phyloP scores from a whole-genome alignment of 2,113 vertebrate genomes.

The Conger conger region DNA sequence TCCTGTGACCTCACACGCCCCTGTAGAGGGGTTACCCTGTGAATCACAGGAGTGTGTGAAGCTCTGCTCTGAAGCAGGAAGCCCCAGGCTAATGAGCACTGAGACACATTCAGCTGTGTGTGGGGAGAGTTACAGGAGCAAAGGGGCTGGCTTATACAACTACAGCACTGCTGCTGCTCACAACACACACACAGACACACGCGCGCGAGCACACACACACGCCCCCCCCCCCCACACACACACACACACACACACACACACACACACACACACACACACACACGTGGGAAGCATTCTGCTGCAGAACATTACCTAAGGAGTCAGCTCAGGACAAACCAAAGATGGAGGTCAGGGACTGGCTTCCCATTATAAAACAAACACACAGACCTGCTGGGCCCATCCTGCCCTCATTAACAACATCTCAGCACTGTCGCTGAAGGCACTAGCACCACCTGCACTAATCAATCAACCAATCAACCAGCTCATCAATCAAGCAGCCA shows the following conservation, averaged over 20 bases:
- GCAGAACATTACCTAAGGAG: background rate
- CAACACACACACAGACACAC: background rate
- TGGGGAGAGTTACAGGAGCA: background rate
- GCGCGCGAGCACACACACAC: too few species aligned
- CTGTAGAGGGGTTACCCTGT: background rate
- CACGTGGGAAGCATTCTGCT: background rate
- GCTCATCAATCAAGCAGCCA: too few species aligned
- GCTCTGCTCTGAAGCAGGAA: background rate
- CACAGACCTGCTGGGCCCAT: background rate
- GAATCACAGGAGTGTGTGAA: background rate
- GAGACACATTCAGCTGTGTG: background rate
- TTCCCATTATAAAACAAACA: background rate
- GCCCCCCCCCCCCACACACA: too few species aligned
- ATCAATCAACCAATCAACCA: too few species aligned
- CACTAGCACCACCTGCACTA: too few species aligned
- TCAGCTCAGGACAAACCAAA: background rate
- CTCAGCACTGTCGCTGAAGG: too few species aligned
- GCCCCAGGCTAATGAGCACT: background rate
- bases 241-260: background rate
- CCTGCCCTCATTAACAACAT: too few species aligned
- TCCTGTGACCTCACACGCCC: background rate
- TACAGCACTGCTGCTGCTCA: background rate
- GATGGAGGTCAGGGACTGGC: background rate
- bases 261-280: background rate
- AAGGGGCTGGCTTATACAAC: background rate